Conservation (phyloP, 2,888 invertebrate species). For the Nemoura dubitans region DNA sequence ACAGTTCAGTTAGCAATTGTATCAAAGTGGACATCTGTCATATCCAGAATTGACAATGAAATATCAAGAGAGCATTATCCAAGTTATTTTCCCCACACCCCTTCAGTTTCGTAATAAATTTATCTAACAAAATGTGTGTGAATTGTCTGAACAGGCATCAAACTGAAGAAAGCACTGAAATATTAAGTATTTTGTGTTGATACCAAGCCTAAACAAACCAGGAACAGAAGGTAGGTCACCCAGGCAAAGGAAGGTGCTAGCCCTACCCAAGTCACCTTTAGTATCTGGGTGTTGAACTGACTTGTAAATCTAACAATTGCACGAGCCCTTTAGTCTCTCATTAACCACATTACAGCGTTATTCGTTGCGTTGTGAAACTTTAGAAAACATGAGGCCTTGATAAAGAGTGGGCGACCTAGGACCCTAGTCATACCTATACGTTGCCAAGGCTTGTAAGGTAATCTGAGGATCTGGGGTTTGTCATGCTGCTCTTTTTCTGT, state of each 20-base stretch:
- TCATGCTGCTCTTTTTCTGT: neutral
- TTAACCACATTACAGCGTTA: neutral
- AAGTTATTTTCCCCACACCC: neutral
- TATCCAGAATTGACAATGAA: neutral
- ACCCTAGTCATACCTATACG: neutral
- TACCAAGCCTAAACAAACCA: neutral
- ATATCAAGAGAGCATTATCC: neutral
- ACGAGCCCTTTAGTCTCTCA: neutral
- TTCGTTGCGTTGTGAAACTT: neutral
- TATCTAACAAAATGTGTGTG: no score
- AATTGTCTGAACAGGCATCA: no score
- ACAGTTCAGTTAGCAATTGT: no score
- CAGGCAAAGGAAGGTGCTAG: neutral
- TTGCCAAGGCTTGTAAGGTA: neutral
- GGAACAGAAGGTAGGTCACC: conserved; percentile 7
- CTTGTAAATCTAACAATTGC: neutral
- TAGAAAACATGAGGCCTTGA: conserved; percentile 7
- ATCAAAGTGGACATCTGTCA: neutral
- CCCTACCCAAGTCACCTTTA: neutral
- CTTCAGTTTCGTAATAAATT: neutral
- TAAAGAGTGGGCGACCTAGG: conserved; percentile 8
- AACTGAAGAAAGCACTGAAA: neutral
- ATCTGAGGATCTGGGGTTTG: neutral
- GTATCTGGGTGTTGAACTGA: neutral
- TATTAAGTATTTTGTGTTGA: neutral